A percentile compares a stretch with the other conserved stretches of the same genome.
phyloP scores from a whole-genome alignment of 2,797 vertebrate genomes.

The Synaphobranchus kaupii region DNA sequence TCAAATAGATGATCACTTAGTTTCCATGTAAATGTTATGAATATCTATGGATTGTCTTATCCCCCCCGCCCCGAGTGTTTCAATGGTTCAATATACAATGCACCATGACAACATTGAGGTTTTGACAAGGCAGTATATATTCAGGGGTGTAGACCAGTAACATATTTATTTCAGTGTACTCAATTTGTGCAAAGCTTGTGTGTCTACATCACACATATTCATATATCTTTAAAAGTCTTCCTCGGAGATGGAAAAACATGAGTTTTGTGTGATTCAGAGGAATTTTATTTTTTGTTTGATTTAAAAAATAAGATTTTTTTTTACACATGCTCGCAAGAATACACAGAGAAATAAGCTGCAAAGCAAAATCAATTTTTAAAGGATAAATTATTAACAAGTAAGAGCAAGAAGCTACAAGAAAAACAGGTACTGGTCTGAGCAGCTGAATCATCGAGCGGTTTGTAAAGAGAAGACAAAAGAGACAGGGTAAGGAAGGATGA shows the following conservation, averaged over 20 bases:
- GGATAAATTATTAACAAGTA: constrained; percentile 30
- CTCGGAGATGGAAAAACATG: constrained; percentile 17
- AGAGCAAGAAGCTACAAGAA: constrained; percentile 2
- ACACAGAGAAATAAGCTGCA: background rate
- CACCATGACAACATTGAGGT: background rate
- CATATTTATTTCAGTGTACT: background rate
- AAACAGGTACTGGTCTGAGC: background rate
- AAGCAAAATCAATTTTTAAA: constrained; percentile 22
- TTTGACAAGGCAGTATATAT: background rate
- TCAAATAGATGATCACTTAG: background rate
- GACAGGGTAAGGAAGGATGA: background rate
- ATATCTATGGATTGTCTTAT: background rate
- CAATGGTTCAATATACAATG: background rate
- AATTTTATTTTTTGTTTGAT: constrained; percentile 14
- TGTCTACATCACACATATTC: background rate
- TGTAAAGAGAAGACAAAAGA: background rate
- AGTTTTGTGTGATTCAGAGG: constrained; percentile 23
- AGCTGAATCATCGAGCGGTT: background rate
- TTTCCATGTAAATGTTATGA: background rate
- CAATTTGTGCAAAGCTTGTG: too few relatives aligned
- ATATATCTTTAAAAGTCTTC: background rate
- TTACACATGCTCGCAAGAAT: background rate
- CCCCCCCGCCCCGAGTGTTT: too few relatives aligned
- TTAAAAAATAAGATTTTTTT: constrained; percentile 1
- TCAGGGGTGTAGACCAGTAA: background rate